Conservation (phyloP, 1,140 invertebrate genomes). For the Lysiphlebus fabarum region DNA sequence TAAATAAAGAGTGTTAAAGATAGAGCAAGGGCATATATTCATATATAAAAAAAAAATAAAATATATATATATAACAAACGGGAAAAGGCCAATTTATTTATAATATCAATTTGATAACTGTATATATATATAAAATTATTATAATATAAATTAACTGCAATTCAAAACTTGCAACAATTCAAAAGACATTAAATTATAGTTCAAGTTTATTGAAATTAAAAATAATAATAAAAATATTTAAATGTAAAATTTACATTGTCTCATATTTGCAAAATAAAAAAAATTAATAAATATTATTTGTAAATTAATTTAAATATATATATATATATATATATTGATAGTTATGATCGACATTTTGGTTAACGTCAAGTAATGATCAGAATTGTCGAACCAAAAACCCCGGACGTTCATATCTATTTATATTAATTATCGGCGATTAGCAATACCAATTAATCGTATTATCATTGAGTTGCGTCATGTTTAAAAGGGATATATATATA, state of each 20-base stretch:
- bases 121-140: neutral
- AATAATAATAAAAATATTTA: too few relatives aligned
- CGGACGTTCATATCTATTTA: conserved; percentile 53
- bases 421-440: conserved; percentile 59
- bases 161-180: too few relatives aligned
- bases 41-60: conserved; percentile 3
- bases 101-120: neutral
- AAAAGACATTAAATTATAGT: too few relatives aligned
- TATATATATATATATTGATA: neutral
- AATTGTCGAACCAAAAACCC: conserved; percentile 40
- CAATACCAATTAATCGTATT: conserved; percentile 57
- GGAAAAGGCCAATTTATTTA: conserved; percentile 16
- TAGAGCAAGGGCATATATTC: conserved; percentile 4
- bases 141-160: too few relatives aligned
- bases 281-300: too few relatives aligned
- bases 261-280: too few relatives aligned
- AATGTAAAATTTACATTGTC: too few relatives aligned
- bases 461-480: conserved; percentile 37
- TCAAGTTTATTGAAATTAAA: too few relatives aligned
- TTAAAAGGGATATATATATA: neutral
- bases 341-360: conserved; percentile 5
- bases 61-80: conserved; percentile 4
- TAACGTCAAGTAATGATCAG: neutral
- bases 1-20: conserved; percentile 8
- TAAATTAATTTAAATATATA: too few relatives aligned